These are phyloP conservation scores for Chelmon rostratus DNA, from an alignment of 2,797 vertebrate species.

Conservation along the genomic window DNA sequence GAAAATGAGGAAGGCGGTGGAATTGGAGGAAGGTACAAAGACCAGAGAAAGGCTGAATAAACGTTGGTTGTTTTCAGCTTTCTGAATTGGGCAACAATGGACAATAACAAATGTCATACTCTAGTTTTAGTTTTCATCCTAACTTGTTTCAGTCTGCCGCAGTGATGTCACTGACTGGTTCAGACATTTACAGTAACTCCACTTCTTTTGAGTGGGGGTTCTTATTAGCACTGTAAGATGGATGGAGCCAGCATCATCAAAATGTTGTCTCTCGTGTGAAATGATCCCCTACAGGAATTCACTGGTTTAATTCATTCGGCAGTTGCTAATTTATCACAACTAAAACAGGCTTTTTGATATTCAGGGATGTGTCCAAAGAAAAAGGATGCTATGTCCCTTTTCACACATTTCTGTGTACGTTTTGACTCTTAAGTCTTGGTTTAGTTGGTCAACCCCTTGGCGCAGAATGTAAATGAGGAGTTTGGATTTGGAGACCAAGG, in stretches of 20 bases:
- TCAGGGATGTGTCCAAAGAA: neutral
- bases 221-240: neutral
- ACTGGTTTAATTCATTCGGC: neutral
- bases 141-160: neutral
- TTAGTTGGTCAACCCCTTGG: slow-evolving; percentile 5
- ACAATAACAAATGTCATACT: neutral
- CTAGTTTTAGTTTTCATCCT: neutral
- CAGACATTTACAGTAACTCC: neutral
- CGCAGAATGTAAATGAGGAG: slow-evolving; percentile 30
- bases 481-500: slow-evolving; percentile 30
- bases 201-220: neutral
- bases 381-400: neutral
- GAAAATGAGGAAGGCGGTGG: slow-evolving; percentile 1
- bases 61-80: neutral
- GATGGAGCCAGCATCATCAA: neutral
- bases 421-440: slow-evolving; percentile 26
- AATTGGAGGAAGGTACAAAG: neutral
- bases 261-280: neutral
- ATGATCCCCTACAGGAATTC: neutral
- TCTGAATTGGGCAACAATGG: neutral
- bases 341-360: neutral
- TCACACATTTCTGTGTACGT: neutral
- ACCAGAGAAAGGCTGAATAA: neutral
- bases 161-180: neutral
- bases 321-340: neutral